Percentiles rank a stretch among this genome's conserved stretches.
Evolutionary conservation across 2,888 invertebrate species (phyloP).

Genomic region (Brachypalpus laphriformis): DNA sequence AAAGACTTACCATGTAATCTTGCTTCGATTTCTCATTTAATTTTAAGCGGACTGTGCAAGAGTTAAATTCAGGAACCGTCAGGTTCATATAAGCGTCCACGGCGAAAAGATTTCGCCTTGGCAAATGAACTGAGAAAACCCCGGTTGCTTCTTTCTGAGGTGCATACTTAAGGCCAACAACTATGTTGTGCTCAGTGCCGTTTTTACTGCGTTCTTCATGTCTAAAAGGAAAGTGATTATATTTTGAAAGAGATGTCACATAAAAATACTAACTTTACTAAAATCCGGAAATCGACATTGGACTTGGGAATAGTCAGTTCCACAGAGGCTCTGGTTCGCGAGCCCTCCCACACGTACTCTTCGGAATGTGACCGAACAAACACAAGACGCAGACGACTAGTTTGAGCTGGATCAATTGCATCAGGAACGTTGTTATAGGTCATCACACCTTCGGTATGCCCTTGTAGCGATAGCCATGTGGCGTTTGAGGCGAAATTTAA

Average conservation of each 20-base stretch:
- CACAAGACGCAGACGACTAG: conserved; percentile 85
- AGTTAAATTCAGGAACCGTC: conserved; percentile 89
- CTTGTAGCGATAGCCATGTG: conserved; percentile 88
- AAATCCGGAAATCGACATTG: conserved; percentile 86
- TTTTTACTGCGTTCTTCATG: conserved; percentile 83
- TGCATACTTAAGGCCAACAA: conserved; percentile 84
- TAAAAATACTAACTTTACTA: conserved; percentile 80
- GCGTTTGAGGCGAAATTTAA: conserved; percentile 87
- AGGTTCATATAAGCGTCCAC: conserved; percentile 89
- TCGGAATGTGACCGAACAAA: conserved; percentile 86
- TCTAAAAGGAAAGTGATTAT: conserved; percentile 74
- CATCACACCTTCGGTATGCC: conserved; percentile 88
- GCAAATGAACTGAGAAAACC: conserved; percentile 85
- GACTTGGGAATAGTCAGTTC: conserved; percentile 87
- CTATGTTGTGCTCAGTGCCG: conserved; percentile 84
- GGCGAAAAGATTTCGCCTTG: conserved; percentile 87
- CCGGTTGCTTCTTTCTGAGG: conserved; percentile 85
- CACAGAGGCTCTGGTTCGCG: conserved; percentile 85
- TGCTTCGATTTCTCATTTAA: conserved; percentile 87
- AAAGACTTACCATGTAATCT: conserved; percentile 87
- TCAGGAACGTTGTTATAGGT: conserved; percentile 88
- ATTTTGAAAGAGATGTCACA: neutral
- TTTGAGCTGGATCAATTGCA: conserved; percentile 84
- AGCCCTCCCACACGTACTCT: conserved; percentile 84
- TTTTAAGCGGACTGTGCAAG: conserved; percentile 86